phyloP scores from a whole-genome alignment of 2,797 vertebrate genomes.

The Chrosomus eos region DNA sequence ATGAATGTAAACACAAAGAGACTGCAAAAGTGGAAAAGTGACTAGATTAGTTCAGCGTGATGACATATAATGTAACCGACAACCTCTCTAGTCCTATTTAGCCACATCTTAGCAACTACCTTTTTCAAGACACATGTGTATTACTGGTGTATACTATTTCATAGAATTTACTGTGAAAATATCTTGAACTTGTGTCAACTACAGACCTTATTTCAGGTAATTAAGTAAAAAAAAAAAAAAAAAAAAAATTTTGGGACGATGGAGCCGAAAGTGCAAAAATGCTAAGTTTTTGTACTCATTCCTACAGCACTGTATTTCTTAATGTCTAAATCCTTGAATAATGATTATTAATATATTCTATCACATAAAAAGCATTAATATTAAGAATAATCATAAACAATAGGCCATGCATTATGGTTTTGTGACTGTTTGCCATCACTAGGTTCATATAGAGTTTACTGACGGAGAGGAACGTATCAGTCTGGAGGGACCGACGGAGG shows the following conservation, averaged over 20 bases:
- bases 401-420: not conserved
- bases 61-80: not conserved
- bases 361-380: not conserved
- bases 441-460: slow-evolving; percentile 87
- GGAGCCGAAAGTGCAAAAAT: not conserved
- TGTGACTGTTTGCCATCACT: slow-evolving; percentile 10
- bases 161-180: not conserved
- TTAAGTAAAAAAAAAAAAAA: not conserved
- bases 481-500: slow-evolving; percentile 80
- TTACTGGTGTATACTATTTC: not conserved
- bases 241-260: no score
- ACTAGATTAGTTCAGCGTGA: not conserved
- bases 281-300: not conserved
- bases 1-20: not conserved
- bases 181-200: not conserved
- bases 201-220: not conserved
- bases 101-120: not conserved
- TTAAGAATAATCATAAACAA: not conserved
- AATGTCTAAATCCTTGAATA: not conserved
- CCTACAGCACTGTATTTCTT: not conserved
- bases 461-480: slow-evolving; percentile 84
- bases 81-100: not conserved
- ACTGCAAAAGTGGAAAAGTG: not conserved
- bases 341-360: not conserved
- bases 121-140: not conserved